Evolutionary conservation across 2,888 invertebrate genomes (phyloP), one percentile per base, ranked within the genome.

Genomic region (Salticus scenicus): DNA sequence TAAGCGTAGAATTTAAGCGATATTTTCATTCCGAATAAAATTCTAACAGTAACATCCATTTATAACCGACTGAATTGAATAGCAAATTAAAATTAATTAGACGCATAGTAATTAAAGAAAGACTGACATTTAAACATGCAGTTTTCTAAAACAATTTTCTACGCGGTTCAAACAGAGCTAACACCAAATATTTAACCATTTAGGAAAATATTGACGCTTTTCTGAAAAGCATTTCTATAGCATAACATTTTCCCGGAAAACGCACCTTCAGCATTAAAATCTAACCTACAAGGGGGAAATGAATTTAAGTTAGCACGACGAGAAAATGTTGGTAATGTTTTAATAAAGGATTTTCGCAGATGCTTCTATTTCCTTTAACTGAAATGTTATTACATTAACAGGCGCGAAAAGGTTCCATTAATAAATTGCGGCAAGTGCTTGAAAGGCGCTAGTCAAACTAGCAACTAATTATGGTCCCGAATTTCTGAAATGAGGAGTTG

Each of bases 191-290:
- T n/a, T n/a, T n/a, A 57, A 57, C 57, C 1, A 24, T 57, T 20
- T 57, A 12, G 57, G 57, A 57, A 57, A 57, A 57, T 57, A 57
- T 57, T 57, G 57, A 57, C 57, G 24, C 24, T 24, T 57, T 57
- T 4, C 2, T 20, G 24, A 5, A 1, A 17, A 57, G 24, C 57
- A 24, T 57, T 57, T 57, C 2, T 1, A 7, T 4, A 2, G 57
- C 57, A 57, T n/a, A 24, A 57, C 24, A 57, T 57, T 24, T 57
- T 24, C 12, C 24, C 57, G 47, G 17, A 24, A 4, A 37, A 12
- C 20, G 57, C 5, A 57, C 4, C 4, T 57, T 24, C 7, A 24
- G 5, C 57, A 24, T 57, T 57, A 57, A 37, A 57, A 57, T 57
- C 47, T n/a, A n/a, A 1, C 7, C 57, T 4, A 57, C 57, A 47